Evolutionary conservation across 37 sponge, comb jelly and placozoan genomes (phyloP).

Genomic region (Diacarnus erythraeanus): DNA sequence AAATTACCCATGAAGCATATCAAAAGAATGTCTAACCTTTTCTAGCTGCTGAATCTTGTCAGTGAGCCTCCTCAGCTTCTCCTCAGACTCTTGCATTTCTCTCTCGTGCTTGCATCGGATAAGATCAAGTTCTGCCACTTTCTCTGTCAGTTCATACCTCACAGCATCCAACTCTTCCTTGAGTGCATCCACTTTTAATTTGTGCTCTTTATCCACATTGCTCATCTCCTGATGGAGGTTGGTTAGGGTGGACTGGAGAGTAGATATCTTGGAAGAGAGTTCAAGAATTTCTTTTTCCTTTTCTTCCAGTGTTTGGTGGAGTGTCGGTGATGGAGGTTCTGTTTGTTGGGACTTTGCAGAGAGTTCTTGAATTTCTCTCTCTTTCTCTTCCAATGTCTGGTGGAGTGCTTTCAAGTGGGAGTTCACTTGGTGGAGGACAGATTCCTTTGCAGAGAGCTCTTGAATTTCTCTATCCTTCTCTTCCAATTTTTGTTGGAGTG

Average conservation of each 20-base stretch:
- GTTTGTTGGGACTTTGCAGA: no score
- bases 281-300: neutral
- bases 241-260: neutral
- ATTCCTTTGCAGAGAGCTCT: slow-evolving; percentile 1
- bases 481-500: no score
- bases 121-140: slow-evolving; percentile 2
- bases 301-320: neutral
- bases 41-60: neutral
- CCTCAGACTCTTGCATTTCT: neutral
- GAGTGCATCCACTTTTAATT: slow-evolving; percentile 2
- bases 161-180: slow-evolving; percentile 11
- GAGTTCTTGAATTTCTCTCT: no score
- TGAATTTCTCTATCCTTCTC: no score
- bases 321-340: neutral
- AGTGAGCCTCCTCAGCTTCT: neutral
- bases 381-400: no score
- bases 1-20: no score
- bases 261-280: neutral
- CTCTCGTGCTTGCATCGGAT: neutral
- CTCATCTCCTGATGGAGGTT: slow-evolving; percentile 6
- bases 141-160: neutral
- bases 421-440: no score
- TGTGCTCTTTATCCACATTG: slow-evolving; percentile 5
- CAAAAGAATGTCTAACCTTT: neutral
- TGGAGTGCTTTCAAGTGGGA: no score